Percentiles rank a stretch among this genome's conserved stretches.
These are phyloP conservation scores for Falco berigora DNA, from an alignment of 2,797 vertebrate genomes.

Conservation along the genomic window DNA sequence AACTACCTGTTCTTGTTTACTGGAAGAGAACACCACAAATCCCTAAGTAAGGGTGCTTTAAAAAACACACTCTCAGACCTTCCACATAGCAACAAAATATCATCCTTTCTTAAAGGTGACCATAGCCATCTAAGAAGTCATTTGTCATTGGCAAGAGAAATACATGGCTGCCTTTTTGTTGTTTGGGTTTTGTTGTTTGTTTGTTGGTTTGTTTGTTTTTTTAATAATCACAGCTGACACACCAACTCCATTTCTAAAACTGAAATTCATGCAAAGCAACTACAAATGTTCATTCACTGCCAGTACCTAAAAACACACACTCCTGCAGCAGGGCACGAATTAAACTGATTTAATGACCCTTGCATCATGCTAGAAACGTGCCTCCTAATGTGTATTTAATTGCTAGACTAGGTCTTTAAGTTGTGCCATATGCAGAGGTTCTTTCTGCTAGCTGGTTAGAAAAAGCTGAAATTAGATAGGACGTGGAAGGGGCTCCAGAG, in stretches of 20 bases:
- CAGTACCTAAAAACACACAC: not conserved
- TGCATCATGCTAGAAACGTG: not conserved
- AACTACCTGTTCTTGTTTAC: not conserved
- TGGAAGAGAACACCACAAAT: not conserved
- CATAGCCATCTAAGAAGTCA: not conserved
- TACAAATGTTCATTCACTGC: not conserved
- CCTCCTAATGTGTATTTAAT: not conserved
- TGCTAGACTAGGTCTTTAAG: not conserved
- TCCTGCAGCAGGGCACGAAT: constrained; percentile 28
- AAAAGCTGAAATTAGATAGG: not conserved
- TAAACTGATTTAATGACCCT: constrained; percentile 17
- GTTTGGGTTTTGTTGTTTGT: not conserved
- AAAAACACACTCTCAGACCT: not conserved
- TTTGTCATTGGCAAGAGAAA: not conserved
- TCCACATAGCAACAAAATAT: not conserved
- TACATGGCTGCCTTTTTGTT: not conserved
- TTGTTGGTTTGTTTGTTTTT: not conserved
- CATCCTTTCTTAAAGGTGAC: not conserved
- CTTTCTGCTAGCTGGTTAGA: not conserved
- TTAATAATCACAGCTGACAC: not conserved
- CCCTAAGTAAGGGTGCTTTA: not conserved
- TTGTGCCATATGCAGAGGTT: not conserved
- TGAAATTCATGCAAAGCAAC: not conserved
- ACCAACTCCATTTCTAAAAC: not conserved
- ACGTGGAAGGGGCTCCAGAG: not conserved